These are phyloP conservation scores for Drosophila melanosoma DNA, from an alignment of 2,888 invertebrate genomes.

Conservation along the genomic window DNA sequence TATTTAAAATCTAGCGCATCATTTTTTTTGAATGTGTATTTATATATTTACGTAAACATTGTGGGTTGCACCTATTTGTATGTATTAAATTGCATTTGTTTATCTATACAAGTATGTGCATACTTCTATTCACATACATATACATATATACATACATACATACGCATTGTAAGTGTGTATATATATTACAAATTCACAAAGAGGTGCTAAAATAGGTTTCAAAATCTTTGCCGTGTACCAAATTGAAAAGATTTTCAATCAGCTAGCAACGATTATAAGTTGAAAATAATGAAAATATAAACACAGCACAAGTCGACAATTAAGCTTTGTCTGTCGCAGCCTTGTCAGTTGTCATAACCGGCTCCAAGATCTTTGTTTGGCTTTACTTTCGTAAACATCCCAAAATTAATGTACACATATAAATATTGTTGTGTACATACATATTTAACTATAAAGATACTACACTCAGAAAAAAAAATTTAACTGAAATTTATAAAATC, in stretches of 20 bases:
- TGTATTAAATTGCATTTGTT: conserved; percentile 1
- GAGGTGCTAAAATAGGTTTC: conserved; percentile 10
- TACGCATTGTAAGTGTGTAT: no score
- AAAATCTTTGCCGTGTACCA: neutral
- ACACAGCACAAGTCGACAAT: neutral
- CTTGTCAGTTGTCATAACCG: conserved; percentile 25
- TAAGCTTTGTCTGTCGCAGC: neutral
- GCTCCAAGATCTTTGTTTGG: conserved; percentile 9
- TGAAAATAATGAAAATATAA: neutral
- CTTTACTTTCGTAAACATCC: conserved; percentile 19
- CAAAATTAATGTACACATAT: conserved; percentile 12
- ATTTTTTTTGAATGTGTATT: neutral
- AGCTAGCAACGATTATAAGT: conserved; percentile 3
- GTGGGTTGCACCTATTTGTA: conserved; percentile 7
- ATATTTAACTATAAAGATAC: neutral
- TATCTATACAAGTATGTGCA: neutral
- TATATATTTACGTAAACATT: conserved; percentile 4
- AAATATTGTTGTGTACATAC: neutral
- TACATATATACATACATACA: neutral
- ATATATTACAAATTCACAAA: neutral
- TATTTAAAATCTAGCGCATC: neutral
- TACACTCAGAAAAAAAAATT: neutral
- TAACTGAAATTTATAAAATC: neutral
- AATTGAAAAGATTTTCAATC: conserved; percentile 13
- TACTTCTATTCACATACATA: neutral